Evolutionary conservation across 1,140 invertebrate species (phyloP).

Genomic region (Aphelenchoides besseyi): DNA sequence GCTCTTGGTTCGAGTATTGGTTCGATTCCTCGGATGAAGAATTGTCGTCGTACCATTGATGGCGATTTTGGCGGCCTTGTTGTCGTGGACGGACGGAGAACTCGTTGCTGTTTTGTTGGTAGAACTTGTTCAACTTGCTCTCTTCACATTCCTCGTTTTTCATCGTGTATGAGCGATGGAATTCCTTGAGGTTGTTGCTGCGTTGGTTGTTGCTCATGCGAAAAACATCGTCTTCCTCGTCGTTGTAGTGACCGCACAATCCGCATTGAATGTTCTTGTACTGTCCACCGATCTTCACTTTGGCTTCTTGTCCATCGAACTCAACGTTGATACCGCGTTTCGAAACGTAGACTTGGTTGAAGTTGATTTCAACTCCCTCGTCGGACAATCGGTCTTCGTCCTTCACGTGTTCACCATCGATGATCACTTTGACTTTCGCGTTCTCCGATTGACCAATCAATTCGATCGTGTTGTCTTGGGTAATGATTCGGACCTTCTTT

Average conservation of each 20-base stretch:
- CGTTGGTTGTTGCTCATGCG: conserved; percentile 22
- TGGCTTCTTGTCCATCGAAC: conserved; percentile 41
- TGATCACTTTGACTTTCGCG: conserved; percentile 31
- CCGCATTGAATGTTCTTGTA: conserved; percentile 37
- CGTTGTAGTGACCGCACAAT: conserved; percentile 35
- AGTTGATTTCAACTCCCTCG: neutral
- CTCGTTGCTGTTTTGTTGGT: neutral
- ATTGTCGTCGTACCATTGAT: neutral
- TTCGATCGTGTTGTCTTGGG: conserved; percentile 19
- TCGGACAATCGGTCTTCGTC: conserved; percentile 18
- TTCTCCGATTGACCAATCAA: conserved; percentile 21
- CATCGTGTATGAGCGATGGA: conserved; percentile 18
- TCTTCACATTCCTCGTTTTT: conserved; percentile 19
- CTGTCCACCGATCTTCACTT: conserved; percentile 29
- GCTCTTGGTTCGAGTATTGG: neutral
- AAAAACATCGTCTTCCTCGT: conserved; percentile 3
- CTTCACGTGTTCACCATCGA: conserved; percentile 20
- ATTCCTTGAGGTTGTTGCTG: conserved; percentile 23
- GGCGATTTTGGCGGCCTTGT: neutral
- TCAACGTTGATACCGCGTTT: conserved; percentile 28
- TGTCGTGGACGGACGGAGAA: neutral
- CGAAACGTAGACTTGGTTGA: neutral
- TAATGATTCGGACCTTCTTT: conserved; percentile 38
- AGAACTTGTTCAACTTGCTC: neutral
- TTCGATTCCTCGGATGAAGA: neutral